These are phyloP conservation scores for Agrilus biguttatus DNA, from an alignment of 2,888 invertebrate genomes.

Conservation along the genomic window DNA sequence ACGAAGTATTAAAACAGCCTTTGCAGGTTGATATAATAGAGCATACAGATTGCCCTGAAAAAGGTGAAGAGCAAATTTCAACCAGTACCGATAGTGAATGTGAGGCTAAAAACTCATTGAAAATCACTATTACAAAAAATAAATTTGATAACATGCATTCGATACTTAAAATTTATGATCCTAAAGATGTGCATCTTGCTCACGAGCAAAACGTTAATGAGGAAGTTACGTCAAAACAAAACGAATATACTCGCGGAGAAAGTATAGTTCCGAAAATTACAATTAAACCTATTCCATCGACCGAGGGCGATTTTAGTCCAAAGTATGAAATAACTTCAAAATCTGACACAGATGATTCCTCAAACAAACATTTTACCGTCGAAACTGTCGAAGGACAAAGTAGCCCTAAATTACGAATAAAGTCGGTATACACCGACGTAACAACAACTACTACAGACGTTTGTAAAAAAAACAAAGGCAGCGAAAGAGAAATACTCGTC, in stretches of 20 bases:
- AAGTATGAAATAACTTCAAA: too few species aligned
- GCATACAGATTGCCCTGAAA: too few species aligned
- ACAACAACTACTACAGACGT: neutral
- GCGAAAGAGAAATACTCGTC: neutral
- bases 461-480: conserved; percentile 4
- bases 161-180: conserved; percentile 27
- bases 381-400: neutral
- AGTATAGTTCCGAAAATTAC: conserved; percentile 9
- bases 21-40: too few species aligned
- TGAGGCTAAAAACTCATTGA: conserved; percentile 21
- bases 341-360: too few species aligned
- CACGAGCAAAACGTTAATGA: conserved; percentile 8
- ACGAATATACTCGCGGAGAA: neutral
- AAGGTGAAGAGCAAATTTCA: too few species aligned
- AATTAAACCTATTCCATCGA: conserved; percentile 6
- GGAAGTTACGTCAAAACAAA: conserved; percentile 6
- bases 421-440: conserved; percentile 8
- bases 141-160: conserved; percentile 26
- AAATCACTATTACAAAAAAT: conserved; percentile 30
- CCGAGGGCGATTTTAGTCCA: conserved; percentile 2
- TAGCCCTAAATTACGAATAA: conserved; percentile 10
- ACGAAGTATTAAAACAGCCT: neutral
- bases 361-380: neutral
- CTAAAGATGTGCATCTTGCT: conserved; percentile 14
- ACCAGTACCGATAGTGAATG: conserved; percentile 8